Percentiles rank a stretch among this genome's conserved stretches.
These are phyloP conservation scores for Barbus barbus DNA, from an alignment of 2,113 vertebrate species.

Conservation along the genomic window DNA sequence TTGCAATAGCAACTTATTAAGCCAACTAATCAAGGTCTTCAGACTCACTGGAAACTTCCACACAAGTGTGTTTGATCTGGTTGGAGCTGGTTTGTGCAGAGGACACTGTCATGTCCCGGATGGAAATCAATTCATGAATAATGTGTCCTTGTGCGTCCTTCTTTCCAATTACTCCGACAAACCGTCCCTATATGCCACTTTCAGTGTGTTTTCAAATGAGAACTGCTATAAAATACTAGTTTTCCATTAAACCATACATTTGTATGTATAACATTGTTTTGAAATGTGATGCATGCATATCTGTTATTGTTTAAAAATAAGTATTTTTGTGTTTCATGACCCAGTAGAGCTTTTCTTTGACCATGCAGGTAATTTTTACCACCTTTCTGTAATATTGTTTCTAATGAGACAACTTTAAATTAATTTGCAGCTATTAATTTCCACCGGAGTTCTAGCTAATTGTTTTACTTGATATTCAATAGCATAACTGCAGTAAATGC, in stretches of 20 bases:
- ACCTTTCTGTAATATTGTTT: too few species aligned
- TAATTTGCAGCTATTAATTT: too few species aligned
- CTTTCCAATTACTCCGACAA: background rate
- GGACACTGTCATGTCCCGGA: background rate
- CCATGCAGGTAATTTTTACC: too few species aligned
- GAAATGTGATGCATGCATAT: too few species aligned
- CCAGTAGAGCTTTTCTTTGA: too few species aligned
- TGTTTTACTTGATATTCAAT: too few species aligned
- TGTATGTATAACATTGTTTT: background rate
- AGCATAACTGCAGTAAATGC: too few species aligned
- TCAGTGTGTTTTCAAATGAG: background rate
- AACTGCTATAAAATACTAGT: background rate
- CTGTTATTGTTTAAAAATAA: background rate
- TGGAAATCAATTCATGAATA: background rate
- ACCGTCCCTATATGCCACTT: background rate
- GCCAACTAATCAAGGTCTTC: too few species aligned
- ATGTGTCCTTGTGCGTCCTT: background rate
- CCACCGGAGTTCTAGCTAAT: too few species aligned
- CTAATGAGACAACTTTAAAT: too few species aligned
- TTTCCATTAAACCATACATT: background rate
- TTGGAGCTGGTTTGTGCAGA: background rate
- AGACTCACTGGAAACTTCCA: background rate
- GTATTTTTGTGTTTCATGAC: too few species aligned
- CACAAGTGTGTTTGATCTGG: background rate
- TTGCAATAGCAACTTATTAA: too few species aligned